These are phyloP conservation scores for Pseudeuparius sepicola DNA, from an alignment of 2,888 invertebrate genomes.

Conservation along the genomic window DNA sequence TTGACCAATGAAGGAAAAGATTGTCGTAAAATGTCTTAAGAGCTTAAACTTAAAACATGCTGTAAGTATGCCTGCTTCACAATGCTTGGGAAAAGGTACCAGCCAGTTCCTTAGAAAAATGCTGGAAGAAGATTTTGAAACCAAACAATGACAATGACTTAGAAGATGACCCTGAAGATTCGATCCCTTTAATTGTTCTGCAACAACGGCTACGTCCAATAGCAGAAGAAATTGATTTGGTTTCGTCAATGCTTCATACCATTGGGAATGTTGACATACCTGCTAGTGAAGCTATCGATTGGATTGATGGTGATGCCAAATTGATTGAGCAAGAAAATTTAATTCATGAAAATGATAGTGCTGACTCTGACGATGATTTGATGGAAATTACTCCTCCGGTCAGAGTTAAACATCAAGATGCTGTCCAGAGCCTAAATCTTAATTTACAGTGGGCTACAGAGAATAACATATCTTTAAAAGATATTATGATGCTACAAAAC, in stretches of 20 bases:
- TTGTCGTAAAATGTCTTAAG: conserved; percentile 9
- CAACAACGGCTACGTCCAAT: conserved; percentile 6
- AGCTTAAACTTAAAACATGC: conserved; percentile 11
- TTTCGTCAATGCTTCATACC: conserved; percentile 11
- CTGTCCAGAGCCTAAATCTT: conserved; percentile 7
- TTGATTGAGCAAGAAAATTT: conserved; percentile 13
- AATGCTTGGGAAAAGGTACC: conserved; percentile 14
- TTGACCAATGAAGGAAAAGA: conserved; percentile 4
- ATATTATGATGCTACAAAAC: conserved; percentile 11
- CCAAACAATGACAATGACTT: conserved; percentile 8
- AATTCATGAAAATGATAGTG: conserved; percentile 9
- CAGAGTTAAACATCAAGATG: conserved; percentile 10
- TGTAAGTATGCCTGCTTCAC: conserved; percentile 14
- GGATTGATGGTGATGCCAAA: conserved; percentile 15
- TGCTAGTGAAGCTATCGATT: conserved; percentile 11
- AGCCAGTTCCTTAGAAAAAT: conserved; percentile 14
- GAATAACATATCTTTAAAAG: conserved; percentile 11
- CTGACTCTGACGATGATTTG: conserved; percentile 9
- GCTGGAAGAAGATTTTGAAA: conserved; percentile 13
- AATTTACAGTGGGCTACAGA: conserved; percentile 11
- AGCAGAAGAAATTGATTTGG: conserved; percentile 13
- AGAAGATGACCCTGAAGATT: conserved; percentile 14
- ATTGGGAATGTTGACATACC: conserved; percentile 9
- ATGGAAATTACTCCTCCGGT: conserved; percentile 6
- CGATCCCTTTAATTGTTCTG: conserved; percentile 11